A percentile compares a stretch with the other conserved stretches of the same genome.
Evolutionary conservation across 2,888 invertebrate genomes (phyloP).

Genomic region (Oxytorus armatus): DNA sequence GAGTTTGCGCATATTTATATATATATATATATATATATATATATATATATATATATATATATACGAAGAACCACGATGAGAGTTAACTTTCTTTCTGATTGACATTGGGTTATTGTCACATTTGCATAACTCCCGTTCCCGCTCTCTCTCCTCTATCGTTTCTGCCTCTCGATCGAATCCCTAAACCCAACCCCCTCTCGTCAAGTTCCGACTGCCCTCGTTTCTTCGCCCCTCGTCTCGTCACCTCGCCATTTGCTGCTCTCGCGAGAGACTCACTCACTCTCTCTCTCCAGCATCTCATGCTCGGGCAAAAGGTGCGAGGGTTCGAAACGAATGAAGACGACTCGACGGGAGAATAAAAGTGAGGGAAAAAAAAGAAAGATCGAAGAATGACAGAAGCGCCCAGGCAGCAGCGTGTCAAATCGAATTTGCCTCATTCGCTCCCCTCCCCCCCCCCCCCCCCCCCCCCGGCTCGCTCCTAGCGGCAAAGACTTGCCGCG

Average conservation of each 20-base stretch:
- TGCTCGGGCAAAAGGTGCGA: slow-evolving; percentile 1
- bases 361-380: slow-evolving; percentile 57
- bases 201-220: slow-evolving; percentile 33
- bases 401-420: slow-evolving; percentile 79
- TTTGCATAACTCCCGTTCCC: slow-evolving; percentile 81
- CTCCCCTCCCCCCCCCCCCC: slow-evolving; percentile 74
- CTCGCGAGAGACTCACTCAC: slow-evolving; percentile 14
- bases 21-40: slow-evolving; percentile 14
- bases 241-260: slow-evolving; percentile 49
- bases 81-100: slow-evolving; percentile 82
- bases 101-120: slow-evolving; percentile 83
- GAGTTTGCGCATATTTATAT: background rate
- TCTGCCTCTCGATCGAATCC: slow-evolving; percentile 62
- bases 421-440: slow-evolving; percentile 84
- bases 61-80: slow-evolving; percentile 25
- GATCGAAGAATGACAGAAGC: slow-evolving; percentile 62
- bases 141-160: slow-evolving; percentile 66
- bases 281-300: slow-evolving; percentile 11
- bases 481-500: slow-evolving; percentile 59
- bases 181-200: slow-evolving; percentile 9
- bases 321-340: slow-evolving; percentile 35
- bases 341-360: slow-evolving; percentile 56
- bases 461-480: too few relatives aligned
- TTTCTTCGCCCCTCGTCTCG: slow-evolving; percentile 58
- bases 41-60: background rate